Percentiles rank a stretch among this genome's conserved stretches.
Evolutionary conservation across 2,888 invertebrate species (phyloP).

Genomic region (Malacosoma neustria): DNA sequence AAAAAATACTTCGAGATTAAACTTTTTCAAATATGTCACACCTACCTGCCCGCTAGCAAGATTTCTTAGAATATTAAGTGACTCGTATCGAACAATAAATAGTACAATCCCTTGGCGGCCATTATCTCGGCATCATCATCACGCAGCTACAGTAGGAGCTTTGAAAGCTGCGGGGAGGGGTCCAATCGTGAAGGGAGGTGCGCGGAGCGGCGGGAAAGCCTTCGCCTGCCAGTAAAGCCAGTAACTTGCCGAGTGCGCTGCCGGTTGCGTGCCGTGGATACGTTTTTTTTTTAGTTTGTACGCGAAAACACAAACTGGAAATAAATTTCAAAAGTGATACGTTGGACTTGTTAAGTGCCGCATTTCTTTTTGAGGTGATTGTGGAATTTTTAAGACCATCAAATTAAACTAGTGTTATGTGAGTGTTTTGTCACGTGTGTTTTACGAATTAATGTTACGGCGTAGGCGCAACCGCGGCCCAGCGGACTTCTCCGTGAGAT

Average conservation of each 20-base stretch:
- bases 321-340: constrained; percentile 39
- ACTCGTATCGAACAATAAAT: constrained; percentile 65
- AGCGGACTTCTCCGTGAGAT: constrained; percentile 70
- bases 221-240: constrained; percentile 66
- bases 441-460: constrained; percentile 69
- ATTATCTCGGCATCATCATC: constrained; percentile 70
- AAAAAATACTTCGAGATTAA: no score
- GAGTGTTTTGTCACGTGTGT: constrained; percentile 68
- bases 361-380: constrained; percentile 4
- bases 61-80: constrained; percentile 45
- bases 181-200: constrained; percentile 37
- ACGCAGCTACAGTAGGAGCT: constrained; percentile 60
- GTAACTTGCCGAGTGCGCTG: constrained; percentile 60
- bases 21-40: no score
- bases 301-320: constrained; percentile 52
- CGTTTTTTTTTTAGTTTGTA: constrained; percentile 18
- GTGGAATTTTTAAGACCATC: constrained; percentile 6
- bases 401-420: constrained; percentile 23
- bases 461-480: constrained; percentile 64
- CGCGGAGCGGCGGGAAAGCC: constrained; percentile 53
- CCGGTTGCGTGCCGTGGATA: constrained; percentile 45
- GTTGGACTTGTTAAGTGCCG: background rate
- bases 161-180: constrained; percentile 56
- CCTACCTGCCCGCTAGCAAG: background rate
- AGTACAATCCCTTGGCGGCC: constrained; percentile 64